These are phyloP conservation scores for Tauraco hartlaubi DNA, from an alignment of 2,797 vertebrate species.

Conservation along the genomic window DNA sequence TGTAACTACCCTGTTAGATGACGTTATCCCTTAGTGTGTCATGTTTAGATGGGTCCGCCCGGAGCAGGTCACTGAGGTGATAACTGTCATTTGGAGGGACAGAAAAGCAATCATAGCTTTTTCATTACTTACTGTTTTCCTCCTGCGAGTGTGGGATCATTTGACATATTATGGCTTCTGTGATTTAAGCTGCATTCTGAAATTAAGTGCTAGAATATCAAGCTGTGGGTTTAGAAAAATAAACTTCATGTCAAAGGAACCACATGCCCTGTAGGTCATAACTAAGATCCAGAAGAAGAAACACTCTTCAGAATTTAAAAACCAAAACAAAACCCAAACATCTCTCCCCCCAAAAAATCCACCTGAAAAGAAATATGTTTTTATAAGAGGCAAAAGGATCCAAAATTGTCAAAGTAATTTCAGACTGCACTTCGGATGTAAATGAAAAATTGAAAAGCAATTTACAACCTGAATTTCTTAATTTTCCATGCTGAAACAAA, in stretches of 20 bases:
- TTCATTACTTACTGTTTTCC: conserved; percentile 99
- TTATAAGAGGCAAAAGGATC: not conserved
- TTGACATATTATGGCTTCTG: conserved; percentile 99
- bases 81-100: conserved; percentile 99
- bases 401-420: not conserved
- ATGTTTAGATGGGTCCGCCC: conserved; percentile 96
- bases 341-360: fast-evolving
- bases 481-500: not conserved
- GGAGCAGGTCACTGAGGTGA: conserved; percentile 99
- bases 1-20: conserved; percentile 99
- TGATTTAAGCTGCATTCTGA: conserved; percentile 99
- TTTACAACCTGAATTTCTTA: not conserved
- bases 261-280: conserved; percentile 88
- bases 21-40: conserved; percentile 99
- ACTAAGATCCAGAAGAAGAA: conserved; percentile 3
- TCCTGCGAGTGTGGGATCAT: conserved; percentile 94
- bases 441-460: not conserved
- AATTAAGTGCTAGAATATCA: conserved; percentile 99
- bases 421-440: not conserved
- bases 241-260: conserved; percentile 91
- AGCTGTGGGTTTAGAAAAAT: conserved; percentile 95
- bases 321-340: not conserved
- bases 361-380: not conserved
- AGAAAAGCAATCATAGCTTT: conserved; percentile 99
- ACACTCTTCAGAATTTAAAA: not conserved